Conservation (phyloP, 2,113 vertebrate species). For the Helogale parvula region DNA sequence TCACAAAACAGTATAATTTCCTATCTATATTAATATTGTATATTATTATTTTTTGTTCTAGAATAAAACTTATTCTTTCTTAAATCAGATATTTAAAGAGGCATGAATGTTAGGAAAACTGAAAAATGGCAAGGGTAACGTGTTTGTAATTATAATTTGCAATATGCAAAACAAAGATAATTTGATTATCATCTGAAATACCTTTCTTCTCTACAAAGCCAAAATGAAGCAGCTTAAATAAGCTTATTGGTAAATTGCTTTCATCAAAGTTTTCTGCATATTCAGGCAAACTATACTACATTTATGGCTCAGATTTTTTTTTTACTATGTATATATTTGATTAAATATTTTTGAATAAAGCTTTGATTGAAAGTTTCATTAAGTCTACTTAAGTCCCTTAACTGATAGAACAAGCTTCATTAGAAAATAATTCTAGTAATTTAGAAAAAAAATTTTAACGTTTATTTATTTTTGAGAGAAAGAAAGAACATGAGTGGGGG, state of each 20-base stretch:
- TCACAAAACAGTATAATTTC: background rate
- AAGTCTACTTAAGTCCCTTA: background rate
- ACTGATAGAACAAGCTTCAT: background rate
- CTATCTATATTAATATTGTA: background rate
- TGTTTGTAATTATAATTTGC: slow-evolving; percentile 42
- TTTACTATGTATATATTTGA: background rate
- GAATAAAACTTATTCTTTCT: background rate
- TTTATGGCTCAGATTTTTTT: background rate
- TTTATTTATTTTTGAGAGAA: no score
- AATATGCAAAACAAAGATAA: slow-evolving; percentile 4
- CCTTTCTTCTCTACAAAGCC: slow-evolving; percentile 33
- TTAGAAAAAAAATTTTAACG: background rate
- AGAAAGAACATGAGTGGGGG: no score
- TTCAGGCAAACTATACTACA: background rate
- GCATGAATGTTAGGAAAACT: background rate
- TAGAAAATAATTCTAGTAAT: background rate
- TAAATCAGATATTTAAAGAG: slow-evolving; percentile 20
- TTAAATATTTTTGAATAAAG: slow-evolving; percentile 35
- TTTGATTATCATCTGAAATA: slow-evolving; percentile 52
- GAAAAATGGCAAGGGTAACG: slow-evolving; percentile 20
- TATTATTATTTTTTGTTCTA: background rate
- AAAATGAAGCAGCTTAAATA: slow-evolving; percentile 49
- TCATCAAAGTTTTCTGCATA: slow-evolving; percentile 52
- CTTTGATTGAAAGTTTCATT: slow-evolving; percentile 19
- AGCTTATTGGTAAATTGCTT: slow-evolving; percentile 34